Percentiles rank a stretch among this genome's conserved stretches.
Evolutionary conservation across 2,113 vertebrate species (phyloP).

Genomic region (Cephalopholis sonnerati): DNA sequence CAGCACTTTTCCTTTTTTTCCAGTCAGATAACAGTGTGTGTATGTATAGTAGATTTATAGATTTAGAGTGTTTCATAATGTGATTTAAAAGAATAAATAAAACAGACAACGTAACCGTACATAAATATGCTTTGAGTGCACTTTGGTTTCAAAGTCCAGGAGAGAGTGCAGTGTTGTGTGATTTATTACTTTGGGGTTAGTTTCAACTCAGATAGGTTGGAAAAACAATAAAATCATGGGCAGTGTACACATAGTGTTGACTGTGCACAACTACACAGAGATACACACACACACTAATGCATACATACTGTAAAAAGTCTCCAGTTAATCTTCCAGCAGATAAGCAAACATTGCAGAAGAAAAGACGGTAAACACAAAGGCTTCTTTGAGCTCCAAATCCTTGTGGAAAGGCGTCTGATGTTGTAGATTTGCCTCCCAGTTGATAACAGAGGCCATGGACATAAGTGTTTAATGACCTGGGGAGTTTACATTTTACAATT

Average conservation of each 20-base stretch:
- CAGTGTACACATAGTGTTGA: background rate
- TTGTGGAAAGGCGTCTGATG: background rate
- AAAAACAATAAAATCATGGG: background rate
- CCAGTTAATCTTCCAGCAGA: slow-evolving; percentile 11
- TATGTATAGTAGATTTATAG: background rate
- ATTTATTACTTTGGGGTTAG: slow-evolving; percentile 33
- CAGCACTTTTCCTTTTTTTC: background rate
- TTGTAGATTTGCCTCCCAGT: background rate
- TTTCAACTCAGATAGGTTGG: background rate
- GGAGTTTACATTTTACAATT: background rate
- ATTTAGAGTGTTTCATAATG: background rate
- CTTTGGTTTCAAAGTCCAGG: slow-evolving; percentile 56
- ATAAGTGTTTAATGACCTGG: slow-evolving; percentile 13
- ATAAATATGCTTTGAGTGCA: background rate
- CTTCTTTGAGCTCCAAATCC: background rate
- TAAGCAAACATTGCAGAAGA: background rate
- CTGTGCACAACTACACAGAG: background rate
- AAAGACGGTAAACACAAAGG: background rate
- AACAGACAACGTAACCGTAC: background rate
- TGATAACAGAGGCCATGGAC: background rate
- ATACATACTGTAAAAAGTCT: background rate
- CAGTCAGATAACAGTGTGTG: background rate
- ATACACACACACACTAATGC: background rate
- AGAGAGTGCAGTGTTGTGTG: background rate
- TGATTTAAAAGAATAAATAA: background rate